A percentile compares a stretch with the other conserved stretches of the same genome.
Evolutionary conservation across 2,797 vertebrate genomes (phyloP).

Genomic region (Crenuchus spilurus): DNA sequence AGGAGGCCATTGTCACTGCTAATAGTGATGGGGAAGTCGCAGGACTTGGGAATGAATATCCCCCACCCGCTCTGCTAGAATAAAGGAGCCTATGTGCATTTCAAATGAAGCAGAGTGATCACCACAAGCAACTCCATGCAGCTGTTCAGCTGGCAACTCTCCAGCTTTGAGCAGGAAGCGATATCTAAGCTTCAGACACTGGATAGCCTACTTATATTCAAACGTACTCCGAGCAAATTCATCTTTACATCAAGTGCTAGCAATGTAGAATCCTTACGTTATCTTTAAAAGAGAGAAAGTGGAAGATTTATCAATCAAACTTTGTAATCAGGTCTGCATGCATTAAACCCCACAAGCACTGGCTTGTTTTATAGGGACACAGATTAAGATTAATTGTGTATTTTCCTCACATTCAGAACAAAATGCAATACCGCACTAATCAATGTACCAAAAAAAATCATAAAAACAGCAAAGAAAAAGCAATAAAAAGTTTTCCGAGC

Average conservation of each 20-base stretch:
- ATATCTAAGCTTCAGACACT: background rate
- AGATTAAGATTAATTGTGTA: background rate
- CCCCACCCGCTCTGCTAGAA: slow-evolving; percentile 39
- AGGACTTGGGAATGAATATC: slow-evolving; percentile 1
- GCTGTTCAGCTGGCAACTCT: slow-evolving; percentile 16
- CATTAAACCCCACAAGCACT: background rate
- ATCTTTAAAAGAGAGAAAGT: background rate
- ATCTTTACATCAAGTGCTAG: background rate
- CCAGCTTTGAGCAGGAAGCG: slow-evolving; percentile 20
- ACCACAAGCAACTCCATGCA: slow-evolving; percentile 6
- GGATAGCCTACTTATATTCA: background rate
- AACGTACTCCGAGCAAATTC: background rate
- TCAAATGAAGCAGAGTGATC: slow-evolving; percentile 38
- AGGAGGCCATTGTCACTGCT: slow-evolving; percentile 46
- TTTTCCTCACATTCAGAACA: background rate
- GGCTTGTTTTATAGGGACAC: background rate
- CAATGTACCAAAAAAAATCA: background rate
- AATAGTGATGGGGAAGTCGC: slow-evolving; percentile 40
- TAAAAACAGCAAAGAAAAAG: background rate
- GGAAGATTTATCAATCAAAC: background rate
- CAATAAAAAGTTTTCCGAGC: background rate
- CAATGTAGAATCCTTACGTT: too few species aligned
- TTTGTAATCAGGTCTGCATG: background rate
- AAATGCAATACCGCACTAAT: background rate
- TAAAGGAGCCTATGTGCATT: slow-evolving; percentile 44